These are phyloP conservation scores for Cinclus cinclus DNA, from an alignment of 2,113 vertebrate genomes.

Conservation along the genomic window DNA sequence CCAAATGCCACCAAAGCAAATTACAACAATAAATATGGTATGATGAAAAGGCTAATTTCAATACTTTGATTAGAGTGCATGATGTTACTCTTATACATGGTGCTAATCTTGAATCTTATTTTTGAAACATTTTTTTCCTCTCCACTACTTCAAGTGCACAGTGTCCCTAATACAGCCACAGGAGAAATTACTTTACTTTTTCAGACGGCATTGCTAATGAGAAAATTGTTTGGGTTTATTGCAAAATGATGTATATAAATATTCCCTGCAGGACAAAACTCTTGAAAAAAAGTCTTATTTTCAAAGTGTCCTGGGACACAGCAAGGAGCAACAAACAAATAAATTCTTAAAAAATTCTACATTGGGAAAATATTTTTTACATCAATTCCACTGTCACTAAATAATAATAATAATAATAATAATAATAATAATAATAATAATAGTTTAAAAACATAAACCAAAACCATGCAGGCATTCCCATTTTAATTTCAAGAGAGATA, in stretches of 20 bases:
- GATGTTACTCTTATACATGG: not conserved
- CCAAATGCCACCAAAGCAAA: not conserved
- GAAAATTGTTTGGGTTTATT: slow-evolving; percentile 19
- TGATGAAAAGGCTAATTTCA: not conserved
- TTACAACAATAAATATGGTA: slow-evolving; percentile 2
- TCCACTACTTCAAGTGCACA: not conserved
- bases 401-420: not conserved
- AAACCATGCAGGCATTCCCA: not conserved
- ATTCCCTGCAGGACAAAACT: slow-evolving; percentile 1
- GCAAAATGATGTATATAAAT: slow-evolving; percentile 28
- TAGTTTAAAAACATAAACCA: not conserved
- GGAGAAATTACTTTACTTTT: slow-evolving; percentile 29
- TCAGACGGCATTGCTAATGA: slow-evolving; percentile 10
- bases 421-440: not conserved
- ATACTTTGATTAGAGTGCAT: not conserved
- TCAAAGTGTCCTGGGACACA: not conserved
- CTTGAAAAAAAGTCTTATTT: not conserved
- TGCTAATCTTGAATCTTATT: not conserved
- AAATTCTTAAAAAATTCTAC: not conserved
- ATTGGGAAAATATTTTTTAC: not conserved
- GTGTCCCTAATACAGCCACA: not conserved
- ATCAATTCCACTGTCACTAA: not conserved
- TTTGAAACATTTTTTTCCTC: not conserved
- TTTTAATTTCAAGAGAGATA: not conserved
- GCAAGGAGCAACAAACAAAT: not conserved